These are phyloP conservation scores for Papilio dardanus DNA, from an alignment of 1,140 invertebrate species.

Conservation along the genomic window DNA sequence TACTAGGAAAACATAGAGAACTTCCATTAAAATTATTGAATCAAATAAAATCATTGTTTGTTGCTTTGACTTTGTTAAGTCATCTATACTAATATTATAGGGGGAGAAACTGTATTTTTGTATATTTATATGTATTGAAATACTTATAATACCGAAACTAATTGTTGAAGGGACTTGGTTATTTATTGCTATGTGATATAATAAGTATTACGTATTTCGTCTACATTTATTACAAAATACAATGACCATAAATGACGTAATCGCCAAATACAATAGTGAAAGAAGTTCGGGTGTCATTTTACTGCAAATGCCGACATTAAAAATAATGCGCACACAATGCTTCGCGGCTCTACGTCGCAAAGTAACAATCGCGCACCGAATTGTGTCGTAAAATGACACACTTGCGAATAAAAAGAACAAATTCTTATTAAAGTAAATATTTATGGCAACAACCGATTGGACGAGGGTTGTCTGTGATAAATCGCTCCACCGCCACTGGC, in stretches of 20 bases:
- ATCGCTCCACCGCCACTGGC: slow-evolving; percentile 68
- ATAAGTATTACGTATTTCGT: not conserved
- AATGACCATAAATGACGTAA: slow-evolving; percentile 31
- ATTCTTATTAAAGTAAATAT: slow-evolving; percentile 83
- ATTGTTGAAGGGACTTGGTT: not conserved
- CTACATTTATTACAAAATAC: slow-evolving; percentile 37
- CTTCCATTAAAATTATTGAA: not conserved
- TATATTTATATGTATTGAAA: too few species aligned
- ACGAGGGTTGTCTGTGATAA: slow-evolving; percentile 77
- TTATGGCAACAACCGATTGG: slow-evolving; percentile 81
- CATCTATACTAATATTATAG: not conserved
- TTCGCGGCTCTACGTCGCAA: slow-evolving; percentile 51
- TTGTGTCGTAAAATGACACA: slow-evolving; percentile 75
- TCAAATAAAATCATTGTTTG: not conserved
- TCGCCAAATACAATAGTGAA: slow-evolving; percentile 38
- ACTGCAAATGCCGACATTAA: slow-evolving; percentile 57
- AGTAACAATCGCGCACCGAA: slow-evolving; percentile 64
- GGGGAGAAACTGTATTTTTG: not conserved
- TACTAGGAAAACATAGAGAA: not conserved
- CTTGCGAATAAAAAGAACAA: slow-evolving; percentile 76
- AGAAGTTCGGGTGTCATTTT: slow-evolving; percentile 46
- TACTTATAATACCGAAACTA: too few species aligned
- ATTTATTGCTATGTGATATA: not conserved
- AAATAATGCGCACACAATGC: slow-evolving; percentile 62
- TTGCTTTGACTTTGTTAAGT: not conserved